phyloP scores from a whole-genome alignment of 2,888 invertebrate genomes.

The Limnephilus rhombicus region DNA sequence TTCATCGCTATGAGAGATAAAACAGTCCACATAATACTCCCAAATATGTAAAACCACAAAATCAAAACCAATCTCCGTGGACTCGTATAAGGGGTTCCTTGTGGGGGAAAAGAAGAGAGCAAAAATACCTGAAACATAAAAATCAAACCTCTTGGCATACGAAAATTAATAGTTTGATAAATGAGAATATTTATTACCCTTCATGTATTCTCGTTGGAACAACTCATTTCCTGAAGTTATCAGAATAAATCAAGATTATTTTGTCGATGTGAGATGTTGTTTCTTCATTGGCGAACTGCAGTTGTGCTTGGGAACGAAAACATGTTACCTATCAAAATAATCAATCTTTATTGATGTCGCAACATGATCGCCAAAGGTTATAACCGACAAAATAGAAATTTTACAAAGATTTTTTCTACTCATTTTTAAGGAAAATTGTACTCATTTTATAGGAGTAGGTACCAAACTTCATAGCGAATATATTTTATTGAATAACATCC shows the following conservation, averaged over 20 bases:
- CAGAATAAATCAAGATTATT: background rate
- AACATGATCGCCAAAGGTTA: too few species aligned
- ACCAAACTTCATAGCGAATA: too few species aligned
- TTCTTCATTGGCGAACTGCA: too few species aligned
- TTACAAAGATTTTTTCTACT: too few species aligned
- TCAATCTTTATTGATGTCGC: too few species aligned
- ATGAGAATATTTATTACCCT: background rate
- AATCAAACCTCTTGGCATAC: background rate
- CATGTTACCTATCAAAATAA: too few species aligned
- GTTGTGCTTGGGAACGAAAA: too few species aligned
- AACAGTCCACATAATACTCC: slow-evolving; percentile 85
- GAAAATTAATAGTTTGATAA: background rate
- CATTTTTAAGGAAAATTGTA: too few species aligned
- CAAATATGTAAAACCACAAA: slow-evolving; percentile 85
- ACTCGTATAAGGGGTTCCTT: slow-evolving; percentile 79
- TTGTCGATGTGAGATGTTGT: too few species aligned
- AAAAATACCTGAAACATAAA: slow-evolving; percentile 80
- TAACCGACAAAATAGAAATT: too few species aligned
- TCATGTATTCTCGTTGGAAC: background rate
- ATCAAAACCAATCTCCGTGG: slow-evolving; percentile 84
- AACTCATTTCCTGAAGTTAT: background rate
- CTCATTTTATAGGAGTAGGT: too few species aligned
- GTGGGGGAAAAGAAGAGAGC: slow-evolving; percentile 83
- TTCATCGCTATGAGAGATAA: slow-evolving; percentile 82
- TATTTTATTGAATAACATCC: too few species aligned